These are phyloP conservation scores for Apamea epomidion DNA, from an alignment of 2,888 invertebrate species.

Conservation along the genomic window DNA sequence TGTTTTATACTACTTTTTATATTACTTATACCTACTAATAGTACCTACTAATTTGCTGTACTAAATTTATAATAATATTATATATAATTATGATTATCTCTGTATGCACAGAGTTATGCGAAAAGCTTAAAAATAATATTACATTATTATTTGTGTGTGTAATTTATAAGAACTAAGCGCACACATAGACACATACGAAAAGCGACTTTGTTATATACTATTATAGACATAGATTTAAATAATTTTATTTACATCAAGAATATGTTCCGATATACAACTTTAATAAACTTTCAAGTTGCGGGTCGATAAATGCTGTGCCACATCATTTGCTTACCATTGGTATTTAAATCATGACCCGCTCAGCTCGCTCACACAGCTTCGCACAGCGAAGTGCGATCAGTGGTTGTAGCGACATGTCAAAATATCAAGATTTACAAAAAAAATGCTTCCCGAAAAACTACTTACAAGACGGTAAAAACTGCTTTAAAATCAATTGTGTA, in stretches of 20 bases:
- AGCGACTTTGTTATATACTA: neutral
- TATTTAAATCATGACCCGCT: neutral
- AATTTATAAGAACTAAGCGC: constrained; percentile 1
- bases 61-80: neutral
- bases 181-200: too few relatives aligned
- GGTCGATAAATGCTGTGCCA: neutral
- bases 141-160: neutral
- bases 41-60: neutral
- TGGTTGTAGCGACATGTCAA: neutral
- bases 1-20: neutral
- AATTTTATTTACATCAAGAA: neutral
- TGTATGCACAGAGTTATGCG: neutral
- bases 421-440: neutral
- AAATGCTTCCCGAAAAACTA: neutral
- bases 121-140: neutral
- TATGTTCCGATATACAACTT: neutral
- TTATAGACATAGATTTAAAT: neutral
- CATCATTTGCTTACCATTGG: neutral
- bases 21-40: constrained; percentile 2
- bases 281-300: neutral
- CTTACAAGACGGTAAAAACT: neutral
- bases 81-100: neutral
- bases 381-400: neutral
- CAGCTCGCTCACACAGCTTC: neutral
- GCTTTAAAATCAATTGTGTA: neutral